Base-by-base conservation (phyloP, 2,888 invertebrate genomes). In the Drosophila crucigera region DNA sequence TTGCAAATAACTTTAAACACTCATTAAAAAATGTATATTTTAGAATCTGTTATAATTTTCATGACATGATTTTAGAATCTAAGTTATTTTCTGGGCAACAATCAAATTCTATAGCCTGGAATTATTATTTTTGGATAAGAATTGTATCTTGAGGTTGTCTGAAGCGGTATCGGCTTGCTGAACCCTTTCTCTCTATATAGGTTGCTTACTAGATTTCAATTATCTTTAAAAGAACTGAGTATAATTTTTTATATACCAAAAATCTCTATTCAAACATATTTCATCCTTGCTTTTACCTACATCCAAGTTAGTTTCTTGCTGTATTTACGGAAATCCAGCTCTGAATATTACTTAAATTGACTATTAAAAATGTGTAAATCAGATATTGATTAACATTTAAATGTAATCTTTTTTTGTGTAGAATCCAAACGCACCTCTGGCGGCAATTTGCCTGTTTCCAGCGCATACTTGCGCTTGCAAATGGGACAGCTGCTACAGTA, bases 401-500 rank as follows among this genome's bases (percentile, higher is more conserved):
- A 54, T 25, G 3, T 1, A 0, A n/a, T n/a, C n/a, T n/a, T 3
- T 19, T 7, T 5, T 41, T 39, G 2, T 11, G 5, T n/a, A n/a
- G 6, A 19, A 30, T 19, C 3, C 3, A 22, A 9, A 59, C 95
- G 95, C 63, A 95, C 94, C 91, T 96, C 96, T 30, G 95, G 95
- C 85, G 96, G 82, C 25, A 92, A 95, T 83, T 95, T 94, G 82
- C 95, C 95, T 50, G 96, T 84, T 64, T 93, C 93, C 65, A 93
- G 82, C 31, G 93, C 92, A 71, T 92, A 93, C 73, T 93, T 93
- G 56, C 93, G 87, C 73, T 93, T 92, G 66, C 96, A 96, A 74
- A 96, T 95, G 52, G 96, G 96, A 90, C 96, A 96, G 2, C 94
- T 93, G 80, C 92, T 93, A 78, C 93, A 94, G 79, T 93, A 93